Base-by-base conservation (phyloP, 2,797 vertebrate genomes). In the Lutjanus campechanus region DNA sequence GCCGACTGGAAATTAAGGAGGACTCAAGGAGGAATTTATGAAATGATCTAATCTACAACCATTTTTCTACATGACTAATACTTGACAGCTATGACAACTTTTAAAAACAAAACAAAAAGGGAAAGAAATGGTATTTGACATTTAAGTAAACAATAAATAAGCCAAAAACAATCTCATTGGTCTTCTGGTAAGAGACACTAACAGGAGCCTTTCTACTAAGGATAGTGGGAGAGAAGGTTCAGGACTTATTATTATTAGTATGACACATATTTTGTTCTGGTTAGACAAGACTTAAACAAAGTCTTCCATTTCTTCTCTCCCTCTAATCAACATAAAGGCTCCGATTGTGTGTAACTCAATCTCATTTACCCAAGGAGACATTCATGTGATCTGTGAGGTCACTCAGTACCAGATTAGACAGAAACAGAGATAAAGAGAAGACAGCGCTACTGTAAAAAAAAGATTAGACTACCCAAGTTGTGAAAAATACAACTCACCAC, bases 401-500 rank as follows among this genome's bases (percentile, higher is more conserved):
- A 85, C 76, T 89, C 87, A 84, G 86, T 91, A 94, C 93, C 89
- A 91, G 16, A 88, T 76, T 58, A 85, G 70, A 88, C 79, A 81
- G 25, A 25, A 72, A 77, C 46, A 67, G 61, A 74, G 44, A 69
- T 53, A 81, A 59, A 68, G 13, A 67, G 36, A 83, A 73, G 68
- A 81, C 54, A 40, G 46, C 22, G 64, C 87, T 89, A 92, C 83
- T 64, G 49, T 56, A 83, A 78, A 88, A 74, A n/a, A n/a, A n/a
- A n/a, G n/a, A 83, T 62, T 69, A 88, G 69, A 91, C 81, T 89
- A 90, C 66, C 74, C 84, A 92, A 91, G 86, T 92, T 94, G 89
- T 92, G 87, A 94, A 92, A 95, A 95, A 91, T 87, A 88, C 77
- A 95, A 99, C 98, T 99, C 98, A 99, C 98, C 98, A 99, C 98